Percentiles rank a stretch among this genome's conserved stretches.
phyloP scores from a whole-genome alignment of 2,113 vertebrate species.

The Dissostichus mawsoni region DNA sequence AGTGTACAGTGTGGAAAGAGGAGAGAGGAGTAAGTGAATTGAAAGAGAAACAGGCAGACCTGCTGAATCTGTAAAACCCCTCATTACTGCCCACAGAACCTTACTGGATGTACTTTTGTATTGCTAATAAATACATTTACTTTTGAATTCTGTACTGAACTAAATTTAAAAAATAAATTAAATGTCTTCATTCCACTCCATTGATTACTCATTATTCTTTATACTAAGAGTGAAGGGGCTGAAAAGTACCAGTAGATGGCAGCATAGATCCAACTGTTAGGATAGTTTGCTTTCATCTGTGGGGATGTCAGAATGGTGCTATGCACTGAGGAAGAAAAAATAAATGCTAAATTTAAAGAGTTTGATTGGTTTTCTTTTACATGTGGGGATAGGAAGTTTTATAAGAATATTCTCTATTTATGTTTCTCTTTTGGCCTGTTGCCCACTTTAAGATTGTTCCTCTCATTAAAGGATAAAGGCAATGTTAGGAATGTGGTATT shows the following conservation, averaged over 20 bases:
- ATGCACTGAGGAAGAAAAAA: constrained; percentile 7
- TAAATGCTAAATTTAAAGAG: background rate
- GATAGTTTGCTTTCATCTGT: background rate
- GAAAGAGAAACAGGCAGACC: constrained; percentile 23
- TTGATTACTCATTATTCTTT: background rate
- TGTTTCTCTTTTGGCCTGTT: constrained; percentile 43
- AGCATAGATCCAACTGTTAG: constrained; percentile 69
- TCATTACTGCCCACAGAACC: background rate
- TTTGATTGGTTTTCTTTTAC: background rate
- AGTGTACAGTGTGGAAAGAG: constrained; percentile 31
- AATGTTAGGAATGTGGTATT: constrained; percentile 12
- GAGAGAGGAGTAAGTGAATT: constrained; percentile 15
- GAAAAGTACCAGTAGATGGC: constrained; percentile 75
- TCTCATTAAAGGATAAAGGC: constrained; percentile 32
- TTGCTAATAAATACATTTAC: background rate
- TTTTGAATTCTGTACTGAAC: background rate
- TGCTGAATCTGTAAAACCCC: constrained; percentile 32
- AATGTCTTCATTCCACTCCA: background rate
- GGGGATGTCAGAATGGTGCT: constrained; percentile 33
- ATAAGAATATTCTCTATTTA: constrained; percentile 46
- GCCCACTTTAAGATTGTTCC: constrained; percentile 26
- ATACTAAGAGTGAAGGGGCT: constrained; percentile 3
- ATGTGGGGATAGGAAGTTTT: constrained; percentile 28
- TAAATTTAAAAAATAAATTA: background rate
- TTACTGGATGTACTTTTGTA: background rate